Conservation (phyloP, 2,113 vertebrate species). For the Myrmecophaga tridactyla region DNA sequence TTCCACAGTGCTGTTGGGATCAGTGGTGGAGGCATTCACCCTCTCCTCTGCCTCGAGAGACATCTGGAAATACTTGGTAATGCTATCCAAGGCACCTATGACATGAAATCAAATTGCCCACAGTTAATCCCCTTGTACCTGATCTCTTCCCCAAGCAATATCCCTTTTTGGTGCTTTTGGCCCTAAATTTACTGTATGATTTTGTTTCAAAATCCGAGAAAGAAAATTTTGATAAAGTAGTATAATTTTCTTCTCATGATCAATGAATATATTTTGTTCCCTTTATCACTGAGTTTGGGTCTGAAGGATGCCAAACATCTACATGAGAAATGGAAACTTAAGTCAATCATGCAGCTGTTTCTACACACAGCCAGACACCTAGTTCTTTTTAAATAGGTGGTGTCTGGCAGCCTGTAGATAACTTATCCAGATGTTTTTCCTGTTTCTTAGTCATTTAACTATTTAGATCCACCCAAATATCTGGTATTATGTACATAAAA, state of each 20-base stretch:
- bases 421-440: not conserved
- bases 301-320: not conserved
- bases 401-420: not conserved
- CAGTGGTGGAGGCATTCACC: conserved; percentile 89
- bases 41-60: conserved; percentile 90
- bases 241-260: not conserved
- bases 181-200: not conserved
- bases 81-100: conserved; percentile 92
- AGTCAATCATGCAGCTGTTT: not conserved
- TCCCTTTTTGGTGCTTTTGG: not conserved
- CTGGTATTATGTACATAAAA: not conserved
- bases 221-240: not conserved
- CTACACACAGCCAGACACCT: not conserved
- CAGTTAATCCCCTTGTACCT: not conserved
- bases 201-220: conserved; percentile 21
- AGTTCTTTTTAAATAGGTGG: not conserved
- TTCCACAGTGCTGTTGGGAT: conserved; percentile 82
- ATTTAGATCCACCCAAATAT: not conserved
- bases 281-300: not conserved
- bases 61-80: conserved; percentile 92
- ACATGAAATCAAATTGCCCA: conserved; percentile 26
- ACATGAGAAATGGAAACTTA: conserved; percentile 11
- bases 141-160: not conserved
- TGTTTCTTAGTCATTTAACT: not conserved
- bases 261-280: not conserved